A percentile compares a stretch with the other conserved stretches of the same genome.
Conservation (phyloP, 1,140 invertebrate species). For the Apocrypta bakeri region DNA sequence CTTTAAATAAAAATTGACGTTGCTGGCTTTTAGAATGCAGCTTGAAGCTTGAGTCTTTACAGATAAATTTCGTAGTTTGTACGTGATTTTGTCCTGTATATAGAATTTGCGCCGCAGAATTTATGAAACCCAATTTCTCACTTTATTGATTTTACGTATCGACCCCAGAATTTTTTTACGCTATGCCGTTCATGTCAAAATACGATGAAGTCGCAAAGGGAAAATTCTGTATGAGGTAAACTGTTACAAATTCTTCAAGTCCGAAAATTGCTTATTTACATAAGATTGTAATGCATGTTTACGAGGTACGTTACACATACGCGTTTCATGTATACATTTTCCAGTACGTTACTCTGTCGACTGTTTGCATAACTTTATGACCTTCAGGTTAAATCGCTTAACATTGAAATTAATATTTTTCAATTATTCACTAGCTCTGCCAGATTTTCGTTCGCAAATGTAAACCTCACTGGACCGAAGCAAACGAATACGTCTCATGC, state of each 20-base stretch:
- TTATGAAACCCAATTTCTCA: slow-evolving; percentile 22
- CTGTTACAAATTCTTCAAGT: background rate
- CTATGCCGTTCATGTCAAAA: background rate
- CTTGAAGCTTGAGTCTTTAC: background rate
- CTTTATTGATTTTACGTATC: slow-evolving; percentile 23
- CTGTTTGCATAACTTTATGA: background rate
- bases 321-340: too few relatives aligned
- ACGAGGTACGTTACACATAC: too few relatives aligned
- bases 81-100: background rate
- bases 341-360: background rate
- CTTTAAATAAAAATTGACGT: background rate
- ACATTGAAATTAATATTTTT: background rate
- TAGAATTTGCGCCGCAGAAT: background rate
- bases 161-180: slow-evolving; percentile 10
- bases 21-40: background rate
- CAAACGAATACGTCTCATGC: background rate
- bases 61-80: too few relatives aligned
- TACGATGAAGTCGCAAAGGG: background rate
- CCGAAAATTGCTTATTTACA: background rate
- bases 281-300: too few relatives aligned
- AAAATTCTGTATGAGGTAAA: background rate
- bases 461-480: background rate
- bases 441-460: background rate
- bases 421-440: too few relatives aligned
- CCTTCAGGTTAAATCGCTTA: background rate